Evolutionary conservation across 2,113 vertebrate genomes (phyloP).

Genomic region (Psettodes erumei): DNA sequence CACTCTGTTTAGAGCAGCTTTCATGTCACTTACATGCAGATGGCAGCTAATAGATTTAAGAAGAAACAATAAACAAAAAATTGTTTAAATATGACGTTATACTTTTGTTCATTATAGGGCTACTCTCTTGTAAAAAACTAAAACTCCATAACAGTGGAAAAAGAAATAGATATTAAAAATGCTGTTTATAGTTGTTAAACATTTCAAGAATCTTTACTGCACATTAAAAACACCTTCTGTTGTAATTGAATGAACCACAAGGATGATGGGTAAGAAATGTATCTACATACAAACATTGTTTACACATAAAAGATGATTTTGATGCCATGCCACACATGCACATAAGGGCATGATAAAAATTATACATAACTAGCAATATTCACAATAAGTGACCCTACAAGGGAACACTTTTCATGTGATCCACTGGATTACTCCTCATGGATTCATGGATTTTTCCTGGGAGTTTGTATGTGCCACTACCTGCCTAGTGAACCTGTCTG

Average conservation of each 20-base stretch:
- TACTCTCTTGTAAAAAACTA: not conserved
- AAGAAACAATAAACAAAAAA: not conserved
- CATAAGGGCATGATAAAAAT: not conserved
- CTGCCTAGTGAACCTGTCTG: constrained; percentile 8
- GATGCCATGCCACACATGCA: not conserved
- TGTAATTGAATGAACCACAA: not conserved
- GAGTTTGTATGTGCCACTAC: not conserved
- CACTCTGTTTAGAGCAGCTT: constrained; percentile 23
- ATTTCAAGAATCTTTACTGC: constrained; percentile 17
- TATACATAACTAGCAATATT: constrained; percentile 6
- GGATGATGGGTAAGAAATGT: not conserved
- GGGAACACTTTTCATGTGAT: too few species aligned
- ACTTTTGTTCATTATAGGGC: not conserved
- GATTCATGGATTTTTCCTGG: not conserved
- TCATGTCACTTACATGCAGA: constrained; percentile 26
- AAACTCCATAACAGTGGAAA: constrained; percentile 2
- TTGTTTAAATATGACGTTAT: constrained; percentile 2
- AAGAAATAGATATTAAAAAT: constrained; percentile 21
- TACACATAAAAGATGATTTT: not conserved
- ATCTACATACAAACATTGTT: not conserved
- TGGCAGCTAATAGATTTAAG: constrained; percentile 34
- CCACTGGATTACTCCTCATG: not conserved
- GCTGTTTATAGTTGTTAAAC: constrained; percentile 3
- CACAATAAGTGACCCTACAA: constrained; percentile 2
- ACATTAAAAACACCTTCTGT: constrained; percentile 12